Conservation (phyloP, 2,797 vertebrate species). For the Huso huso region DNA sequence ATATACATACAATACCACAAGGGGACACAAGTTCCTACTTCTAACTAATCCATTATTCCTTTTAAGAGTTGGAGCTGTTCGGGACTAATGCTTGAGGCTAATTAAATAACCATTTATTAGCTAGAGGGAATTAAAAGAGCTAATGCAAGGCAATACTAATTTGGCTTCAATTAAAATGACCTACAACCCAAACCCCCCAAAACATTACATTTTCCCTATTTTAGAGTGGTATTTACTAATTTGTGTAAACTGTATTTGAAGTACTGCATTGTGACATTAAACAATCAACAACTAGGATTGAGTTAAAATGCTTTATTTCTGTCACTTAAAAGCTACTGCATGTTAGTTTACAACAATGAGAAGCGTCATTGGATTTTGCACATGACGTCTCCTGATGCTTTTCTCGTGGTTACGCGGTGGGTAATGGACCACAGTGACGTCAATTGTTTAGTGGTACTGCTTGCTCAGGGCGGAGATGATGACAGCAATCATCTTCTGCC, state of each 20-base stretch:
- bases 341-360: neutral
- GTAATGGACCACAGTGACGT: neutral
- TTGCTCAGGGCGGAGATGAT: slow-evolving; percentile 49
- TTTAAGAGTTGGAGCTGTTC: no score
- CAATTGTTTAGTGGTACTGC: slow-evolving; percentile 49
- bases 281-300: neutral
- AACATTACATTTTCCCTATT: no score
- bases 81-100: no score
- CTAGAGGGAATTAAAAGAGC: no score
- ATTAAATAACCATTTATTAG: no score
- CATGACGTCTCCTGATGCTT: neutral
- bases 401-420: fast-evolving
- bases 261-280: neutral
- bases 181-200: no score
- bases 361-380: neutral
- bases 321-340: neutral
- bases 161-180: no score
- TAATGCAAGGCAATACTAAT: no score
- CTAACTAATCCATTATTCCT: no score
- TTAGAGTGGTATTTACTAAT: no score
- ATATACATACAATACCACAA: no score
- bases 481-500: slow-evolving; percentile 50
- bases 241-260: neutral
- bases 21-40: no score
- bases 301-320: neutral